Evolutionary conservation across 2,797 vertebrate genomes (phyloP), one percentile per base, ranked within the genome.

Genomic region (Scolopax rusticola): DNA sequence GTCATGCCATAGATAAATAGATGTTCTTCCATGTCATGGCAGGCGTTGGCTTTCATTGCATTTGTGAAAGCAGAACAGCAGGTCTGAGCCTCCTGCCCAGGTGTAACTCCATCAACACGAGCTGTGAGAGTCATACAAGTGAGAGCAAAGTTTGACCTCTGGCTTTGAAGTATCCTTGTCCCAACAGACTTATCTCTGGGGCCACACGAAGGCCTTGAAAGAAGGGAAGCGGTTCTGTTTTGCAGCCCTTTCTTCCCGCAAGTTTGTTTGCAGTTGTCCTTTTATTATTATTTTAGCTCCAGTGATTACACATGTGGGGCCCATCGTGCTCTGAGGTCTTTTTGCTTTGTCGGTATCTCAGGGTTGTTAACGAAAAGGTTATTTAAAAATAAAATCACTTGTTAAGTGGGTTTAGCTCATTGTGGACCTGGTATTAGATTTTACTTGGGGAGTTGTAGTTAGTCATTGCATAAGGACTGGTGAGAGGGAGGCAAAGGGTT

Each of bases 201-300:
- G 89, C 87, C 88, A 78, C 93, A 81, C 1, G 19, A 78, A 87
- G 54, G 61, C 94, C 89, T 95, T 89, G 94, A 83, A 93, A 81
- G 89, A 79, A 84, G 92, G 96, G 90, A 95, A 95, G 84, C 57
- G 0, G 41, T 33, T 94, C 81, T 75, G 86, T 36, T 89, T 38
- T 27, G 1, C 81, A 85, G 90, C 53, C 75, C 79, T 95, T 90
- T 96, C 96, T 90, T 85, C 88, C 50, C 45, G 0, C 91, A 68
- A 87, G 88, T 87, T 91, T 78, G 81, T 94, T 93, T 95, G 88
- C 92, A 76, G 84, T 92, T 93, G 86, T 94, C 68, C 68, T 89
- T 92, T 92, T 85, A 65, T 86, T 90, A 85, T 77, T 80, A 69
- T 80, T 85, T 83, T 65, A 93, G 75, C 84, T 95, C 60, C 84